Evolutionary conservation across 2,888 invertebrate genomes (phyloP), one percentile per base, ranked within the genome.

Genomic region (Caenorhabditis doughertyi): DNA sequence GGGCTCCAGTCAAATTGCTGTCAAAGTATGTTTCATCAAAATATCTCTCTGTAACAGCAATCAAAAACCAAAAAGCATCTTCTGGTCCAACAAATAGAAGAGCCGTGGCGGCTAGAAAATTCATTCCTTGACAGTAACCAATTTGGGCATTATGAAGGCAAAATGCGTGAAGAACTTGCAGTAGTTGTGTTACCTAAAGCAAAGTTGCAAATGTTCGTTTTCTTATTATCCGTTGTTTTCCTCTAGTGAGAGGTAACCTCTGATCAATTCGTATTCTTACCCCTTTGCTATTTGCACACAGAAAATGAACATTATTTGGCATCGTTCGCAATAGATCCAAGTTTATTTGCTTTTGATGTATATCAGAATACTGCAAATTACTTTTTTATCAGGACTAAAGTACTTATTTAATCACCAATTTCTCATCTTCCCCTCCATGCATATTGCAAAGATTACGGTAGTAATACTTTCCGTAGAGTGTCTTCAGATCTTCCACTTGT

Each of bases 111-210:
- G 92, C 93, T 25, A 94, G 92, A 89, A 94, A 94, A 90, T 94
- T 94, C 93, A 94, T 93, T 39, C 93, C 94, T 90, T 94, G 94
- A 84, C 94, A 94, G 88, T 94, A 94, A 16, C 94, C 93, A 39
- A 93, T 90, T 13, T 88, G 88, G 13, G 93, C 93, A 85, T 93
- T 93, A 89, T 94, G 93, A 29, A 93, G 91, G 89, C 93, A 93
- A 89, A 93, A 94, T 7, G 93, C 93, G 77, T 93, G 91, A 27
- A 94, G 90, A 4, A 94, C 93, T 88, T 93, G 93, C 84, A 93
- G 93, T 58, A 94, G 89, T 83, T 93, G 93, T 81, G 92, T 92
- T 13, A 93, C 92, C 93, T 93, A 85, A 44, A 86, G 71, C n/a
- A 73, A 53, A 67, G 25, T 62, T 13, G n/a, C 7, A 81, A 13